Base-by-base conservation (phyloP, 2,888 invertebrate species). In the Lamellibrachia satsuma region DNA sequence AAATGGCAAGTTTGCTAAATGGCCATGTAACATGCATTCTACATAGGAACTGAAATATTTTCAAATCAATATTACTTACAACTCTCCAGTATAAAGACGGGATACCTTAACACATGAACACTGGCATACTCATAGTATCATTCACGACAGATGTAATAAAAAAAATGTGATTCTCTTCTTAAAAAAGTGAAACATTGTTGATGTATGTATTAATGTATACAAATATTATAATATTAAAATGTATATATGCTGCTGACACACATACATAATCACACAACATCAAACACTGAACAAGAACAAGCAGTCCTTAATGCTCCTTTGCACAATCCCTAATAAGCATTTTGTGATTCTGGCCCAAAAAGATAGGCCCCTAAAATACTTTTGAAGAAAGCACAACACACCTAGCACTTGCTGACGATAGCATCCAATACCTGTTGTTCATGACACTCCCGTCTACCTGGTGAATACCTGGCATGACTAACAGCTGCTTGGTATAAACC, bases 241-340 rank as follows among this genome's bases (percentile, higher is more conserved):
- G 75, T 75, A 75, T 75, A 75, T 75, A 75, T 75, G 75, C n/a
- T 75, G 75, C 11, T 75, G 75, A 75, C 75, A 75, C 75, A 15
- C 75, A 75, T n/a, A 15, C 75, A 22, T 60, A 22, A 55, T 75
- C 22, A 15, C 75, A 75, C 75, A 75, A 75, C 75, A 75, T 75
- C 75, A 22, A 75, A 75, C 75, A 75, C 75, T 75, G 15, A 75
- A 75, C 75, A 75, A 75, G 22, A 39, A 22, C 22, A 22, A 6
- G 22, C 75, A 11, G 75, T 75, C 75, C 75, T 75, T 75, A 22
- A 15, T 75, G 75, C 22, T 75, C 22, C 75, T 75, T 75, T 75
- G 75, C 75, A 75, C 75, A 75, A 75, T 75, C 75, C 75, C 75
- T 75, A 75, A n/a, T 22, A 75, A 75, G 75, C 75, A 75, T 75